Evolutionary conservation across 2,113 vertebrate genomes (phyloP).

Genomic region (Lagopus leucura): DNA sequence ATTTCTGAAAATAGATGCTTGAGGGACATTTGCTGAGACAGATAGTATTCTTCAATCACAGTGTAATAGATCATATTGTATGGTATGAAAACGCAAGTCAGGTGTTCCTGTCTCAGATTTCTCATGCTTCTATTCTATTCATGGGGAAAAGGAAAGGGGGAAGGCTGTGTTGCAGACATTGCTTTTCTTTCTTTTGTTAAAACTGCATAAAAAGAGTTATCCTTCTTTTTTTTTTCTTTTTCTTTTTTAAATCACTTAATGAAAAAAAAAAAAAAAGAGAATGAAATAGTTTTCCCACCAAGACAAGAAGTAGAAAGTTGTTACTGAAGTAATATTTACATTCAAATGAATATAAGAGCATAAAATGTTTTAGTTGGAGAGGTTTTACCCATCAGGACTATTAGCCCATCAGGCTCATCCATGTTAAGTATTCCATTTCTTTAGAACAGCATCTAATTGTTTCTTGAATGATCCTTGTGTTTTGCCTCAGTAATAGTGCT

Average conservation of each 20-base stretch:
- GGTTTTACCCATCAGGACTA: conserved; percentile 70
- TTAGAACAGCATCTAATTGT: conserved; percentile 73
- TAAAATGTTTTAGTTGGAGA: conserved; percentile 44
- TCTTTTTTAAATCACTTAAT: not conserved
- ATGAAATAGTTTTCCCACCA: not conserved
- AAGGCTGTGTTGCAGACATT: not conserved
- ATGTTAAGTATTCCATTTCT: conserved; percentile 77
- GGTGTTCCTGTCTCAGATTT: not conserved
- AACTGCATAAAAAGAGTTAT: not conserved
- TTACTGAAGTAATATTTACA: conserved; percentile 54
- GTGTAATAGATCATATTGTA: not conserved
- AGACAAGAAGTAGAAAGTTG: not conserved
- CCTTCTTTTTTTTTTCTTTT: not conserved
- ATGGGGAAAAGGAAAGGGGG: not conserved
- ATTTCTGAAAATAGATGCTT: not conserved
- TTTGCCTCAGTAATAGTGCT: conserved; percentile 76
- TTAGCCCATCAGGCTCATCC: conserved; percentile 73
- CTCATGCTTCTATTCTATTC: not conserved
- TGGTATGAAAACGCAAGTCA: not conserved
- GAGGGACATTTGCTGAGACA: not conserved
- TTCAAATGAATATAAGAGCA: conserved; percentile 55
- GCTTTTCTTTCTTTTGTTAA: not conserved
- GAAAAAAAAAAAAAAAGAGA: not conserved
- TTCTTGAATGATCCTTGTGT: conserved; percentile 77
- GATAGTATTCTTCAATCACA: not conserved